Evolutionary conservation across 1,140 invertebrate genomes (phyloP).

Genomic region (Anoplophora glabripennis): DNA sequence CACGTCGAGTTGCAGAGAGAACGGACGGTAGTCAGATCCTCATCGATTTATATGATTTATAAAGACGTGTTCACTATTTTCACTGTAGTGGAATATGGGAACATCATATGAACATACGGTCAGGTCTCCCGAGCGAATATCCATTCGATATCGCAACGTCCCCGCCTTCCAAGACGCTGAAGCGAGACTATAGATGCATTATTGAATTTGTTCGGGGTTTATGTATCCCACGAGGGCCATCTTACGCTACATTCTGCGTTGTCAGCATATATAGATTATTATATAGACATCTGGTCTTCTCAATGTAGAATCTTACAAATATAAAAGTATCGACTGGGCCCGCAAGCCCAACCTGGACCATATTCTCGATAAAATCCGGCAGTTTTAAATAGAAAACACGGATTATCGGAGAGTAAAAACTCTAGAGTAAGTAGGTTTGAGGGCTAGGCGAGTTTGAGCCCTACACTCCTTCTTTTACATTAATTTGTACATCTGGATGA

Average conservation of each 20-base stretch:
- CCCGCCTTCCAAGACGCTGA: constrained; percentile 28
- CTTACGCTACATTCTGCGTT: constrained; percentile 44
- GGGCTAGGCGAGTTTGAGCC: no score
- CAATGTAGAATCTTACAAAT: constrained; percentile 46
- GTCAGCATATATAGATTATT: constrained; percentile 53
- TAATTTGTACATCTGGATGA: no score
- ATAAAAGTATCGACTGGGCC: constrained; percentile 43
- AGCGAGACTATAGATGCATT: constrained; percentile 45
- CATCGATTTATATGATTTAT: constrained; percentile 36
- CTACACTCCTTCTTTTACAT: no score
- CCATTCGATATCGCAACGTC: constrained; percentile 22
- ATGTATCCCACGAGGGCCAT: constrained; percentile 46
- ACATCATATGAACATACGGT: constrained; percentile 28
- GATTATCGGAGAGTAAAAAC: no score
- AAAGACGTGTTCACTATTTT: constrained; percentile 40
- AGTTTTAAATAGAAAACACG: no score
- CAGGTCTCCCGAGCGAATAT: constrained; percentile 19
- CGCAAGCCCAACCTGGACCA: background rate
- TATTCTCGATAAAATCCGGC: no score
- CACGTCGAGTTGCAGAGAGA: background rate
- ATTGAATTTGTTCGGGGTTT: constrained; percentile 50
- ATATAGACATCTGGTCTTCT: constrained; percentile 51
- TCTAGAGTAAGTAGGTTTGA: no score
- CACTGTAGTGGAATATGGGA: constrained; percentile 32
- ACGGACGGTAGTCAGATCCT: constrained; percentile 11